Conservation (phyloP, 1,140 invertebrate genomes). For the Drosophila kikkawai region DNA sequence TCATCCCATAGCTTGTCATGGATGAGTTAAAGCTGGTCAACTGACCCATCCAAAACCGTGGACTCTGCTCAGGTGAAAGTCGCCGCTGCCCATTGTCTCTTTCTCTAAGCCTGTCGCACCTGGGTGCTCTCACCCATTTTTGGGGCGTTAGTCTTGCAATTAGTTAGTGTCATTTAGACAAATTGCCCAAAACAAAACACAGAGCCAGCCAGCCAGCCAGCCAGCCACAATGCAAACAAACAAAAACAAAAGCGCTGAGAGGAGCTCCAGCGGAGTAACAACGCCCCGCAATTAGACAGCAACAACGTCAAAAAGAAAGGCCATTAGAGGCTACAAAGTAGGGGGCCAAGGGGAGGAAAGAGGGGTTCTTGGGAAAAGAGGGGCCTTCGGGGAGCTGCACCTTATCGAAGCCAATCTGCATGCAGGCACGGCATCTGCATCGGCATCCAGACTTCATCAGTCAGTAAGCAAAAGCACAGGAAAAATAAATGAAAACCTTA, state of each 20-base stretch:
- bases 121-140: constrained; percentile 57
- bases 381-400: constrained; percentile 12
- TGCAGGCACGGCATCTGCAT: constrained; percentile 48
- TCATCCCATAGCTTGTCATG: constrained; percentile 12
- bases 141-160: constrained; percentile 79
- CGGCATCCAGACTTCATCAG: constrained; percentile 31
- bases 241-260: constrained; percentile 42
- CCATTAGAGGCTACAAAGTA: constrained; percentile 57
- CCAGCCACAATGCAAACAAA: constrained; percentile 39
- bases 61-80: constrained; percentile 62
- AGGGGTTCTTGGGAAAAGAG: not conserved
- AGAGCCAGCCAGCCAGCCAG: constrained; percentile 11
- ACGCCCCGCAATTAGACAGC: constrained; percentile 66
- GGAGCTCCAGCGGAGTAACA: constrained; percentile 49
- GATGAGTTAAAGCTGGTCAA: constrained; percentile 20
- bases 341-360: not conserved
- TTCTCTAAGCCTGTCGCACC: constrained; percentile 12
- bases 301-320: constrained; percentile 76
- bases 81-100: constrained; percentile 52
- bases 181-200: constrained; percentile 68
- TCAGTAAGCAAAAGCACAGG: not conserved
- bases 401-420: constrained; percentile 61
- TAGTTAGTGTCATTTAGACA: constrained; percentile 82
- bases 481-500: not conserved
- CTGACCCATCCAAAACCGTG: constrained; percentile 30